Base-by-base conservation (phyloP, 2,797 vertebrate species). In the Fistularia tabacaria region DNA sequence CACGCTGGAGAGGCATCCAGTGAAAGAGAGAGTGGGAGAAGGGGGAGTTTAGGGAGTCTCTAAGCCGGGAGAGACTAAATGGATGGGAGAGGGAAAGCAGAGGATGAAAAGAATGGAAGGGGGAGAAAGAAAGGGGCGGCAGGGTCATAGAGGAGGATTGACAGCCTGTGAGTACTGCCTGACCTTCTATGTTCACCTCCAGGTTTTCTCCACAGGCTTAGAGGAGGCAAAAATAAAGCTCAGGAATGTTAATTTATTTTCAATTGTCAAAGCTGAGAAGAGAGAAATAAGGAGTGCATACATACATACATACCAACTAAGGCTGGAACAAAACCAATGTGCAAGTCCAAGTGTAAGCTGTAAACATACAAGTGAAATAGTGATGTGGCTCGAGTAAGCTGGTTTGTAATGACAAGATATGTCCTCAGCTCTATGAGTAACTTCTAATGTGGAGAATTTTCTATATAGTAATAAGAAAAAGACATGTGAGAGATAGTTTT, bases 201-300 rank as follows among this genome's bases (percentile, higher is more conserved):
- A 81, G 86, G 84, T 86, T 89, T 87, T 86, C 87, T 89, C 76
- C 72, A 73, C 83, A 51, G 79, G 86, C 87, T 90, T 87, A 88
- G 80, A 81, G 82, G 68, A 81, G 79, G 77, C 80, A 61, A 79
- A 86, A 85, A 91, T 88, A 90, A 92, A 90, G 88, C 87, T 69
- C 58, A 84, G 81, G 90, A 92, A 92, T 91, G 90, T 91, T 92
- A 92, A 91, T 91, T 92, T 89, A 92, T 91, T 91, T 91, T 89
- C 89, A 85, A 91, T 91, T 89, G 87, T 89, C 84, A 70, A 54
- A 59, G 38, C 62, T 38, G 67, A 81, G 74, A 66, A 73, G 76
- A 62, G 79, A 64, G 80, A 72, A 85, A 87, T 87, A 83, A 88
- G 84, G 86, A 85, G 87, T 38, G 87, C 84, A 86, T 89, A 90